Base-by-base conservation (phyloP, 2,113 vertebrate genomes). In the Capreolus pygargus region DNA sequence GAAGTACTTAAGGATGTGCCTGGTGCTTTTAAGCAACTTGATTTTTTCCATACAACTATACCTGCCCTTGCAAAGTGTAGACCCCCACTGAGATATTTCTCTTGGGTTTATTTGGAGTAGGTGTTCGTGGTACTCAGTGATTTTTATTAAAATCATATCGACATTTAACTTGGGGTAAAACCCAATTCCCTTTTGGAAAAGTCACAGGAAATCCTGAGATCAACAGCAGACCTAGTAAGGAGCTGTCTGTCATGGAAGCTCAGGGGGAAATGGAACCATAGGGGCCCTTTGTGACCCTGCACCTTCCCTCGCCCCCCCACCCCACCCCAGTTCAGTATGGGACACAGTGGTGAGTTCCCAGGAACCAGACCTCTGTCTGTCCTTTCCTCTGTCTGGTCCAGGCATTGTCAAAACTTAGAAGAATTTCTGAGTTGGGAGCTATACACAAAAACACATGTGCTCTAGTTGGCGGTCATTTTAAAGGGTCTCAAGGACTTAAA, bases 1-100 rank as follows among this genome's bases (percentile, higher is more conserved):
- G 55, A 28, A 4, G 39, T 3, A 33, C 33, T 27, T 17, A 57
- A 7, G 11, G 6, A 16, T 4, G 33, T 10, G 28, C 58, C 21
- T 47, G 0, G 1, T 2, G 12, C 27, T 21, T 45, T 54, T 10
- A 11, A n/a, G 55, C 13, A 52, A 55, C 81, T 74, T 4, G 27
- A 33, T 10, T 17, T 89, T 70, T n/a, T 16, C n/a, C 13, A 0
- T 36, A 15, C 54, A 21, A 0, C 57, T 61, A 0, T 17, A 9
- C 30, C 16, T 13, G 57, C 67, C 11, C 33, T 60, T 14, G 82
- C 50, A 28, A 58, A 17, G 10, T 21, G 15, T 19, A 28, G 52
- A 43, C 9, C 7, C 57, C 27, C 2, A 1, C 16, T 33, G 61
- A 30, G 39, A 10, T 54, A 6, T 47, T 30, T 87, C 6, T 25